Base-by-base conservation (phyloP, 2,888 invertebrate genomes). In the Saturnia pavonia region DNA sequence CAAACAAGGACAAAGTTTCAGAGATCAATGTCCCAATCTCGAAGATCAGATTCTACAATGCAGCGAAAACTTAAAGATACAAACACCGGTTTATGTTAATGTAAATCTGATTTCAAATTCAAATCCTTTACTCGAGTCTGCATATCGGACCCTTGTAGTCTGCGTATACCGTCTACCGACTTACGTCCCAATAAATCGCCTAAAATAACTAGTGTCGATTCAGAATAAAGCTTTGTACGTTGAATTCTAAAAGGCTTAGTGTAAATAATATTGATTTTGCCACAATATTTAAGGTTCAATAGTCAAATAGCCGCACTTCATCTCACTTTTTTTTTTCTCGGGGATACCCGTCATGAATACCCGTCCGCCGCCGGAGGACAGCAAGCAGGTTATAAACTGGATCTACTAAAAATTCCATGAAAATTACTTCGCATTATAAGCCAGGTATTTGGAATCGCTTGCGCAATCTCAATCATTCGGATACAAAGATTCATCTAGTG, bases 1-100 rank as follows among this genome's bases (percentile, higher is more conserved):
- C 48, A 65, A 66, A 70, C 40, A 69, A 57, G 40, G 54, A 19
- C 65, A 25, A 70, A 65, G 66, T 66, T 70, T 25, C 22, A 42
- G 48, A 74, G 81, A 82, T 84, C 81, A 77, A 78, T 83, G 76
- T 79, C 77, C 72, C 74, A 68, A 77, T 72, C 73, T 72, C 71
- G 54, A 83, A 81, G 85, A 84, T 70, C 65, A 85, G 85, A 82
- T 81, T 82, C 87, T 88, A 87, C 89, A 89, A 89, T 88, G 89
- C 89, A 86, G 81, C 80, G 85, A 82, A 85, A 90, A 91, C 87
- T 90, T 90, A 83, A 87, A 88, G 88, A 87, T 85, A 89, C 90
- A 90, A 91, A 90, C 88, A 87, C 89, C 82, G 85, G 90, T 85
- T 92, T 91, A 91, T 92, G 91, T 85, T 90, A 91, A 92, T 92